phyloP scores from a whole-genome alignment of 2,113 vertebrate species.

The Rhea pennata region DNA sequence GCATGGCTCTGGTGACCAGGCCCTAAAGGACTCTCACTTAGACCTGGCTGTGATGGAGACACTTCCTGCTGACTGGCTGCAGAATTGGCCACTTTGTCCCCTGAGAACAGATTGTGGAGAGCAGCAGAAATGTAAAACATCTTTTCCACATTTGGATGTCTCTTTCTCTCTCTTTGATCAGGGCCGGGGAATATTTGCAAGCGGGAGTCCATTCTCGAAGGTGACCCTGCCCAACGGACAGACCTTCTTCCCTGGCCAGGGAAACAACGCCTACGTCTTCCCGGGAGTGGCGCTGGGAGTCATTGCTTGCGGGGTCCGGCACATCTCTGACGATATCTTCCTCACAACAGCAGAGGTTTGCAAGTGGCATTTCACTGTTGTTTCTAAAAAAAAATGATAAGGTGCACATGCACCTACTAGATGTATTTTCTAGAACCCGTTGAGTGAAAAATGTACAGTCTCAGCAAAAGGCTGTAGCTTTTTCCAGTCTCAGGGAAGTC shows the following conservation, averaged over 20 bases:
- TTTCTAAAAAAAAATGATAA: neutral
- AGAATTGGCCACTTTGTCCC: neutral
- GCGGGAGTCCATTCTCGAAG: slow-evolving; percentile 92
- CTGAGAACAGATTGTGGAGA: neutral
- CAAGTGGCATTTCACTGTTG: neutral
- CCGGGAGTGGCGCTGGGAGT: slow-evolving; percentile 94
- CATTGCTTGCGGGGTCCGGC: slow-evolving; percentile 88
- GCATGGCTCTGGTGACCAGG: neutral
- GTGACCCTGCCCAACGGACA: slow-evolving; percentile 89
- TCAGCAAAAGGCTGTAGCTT: neutral
- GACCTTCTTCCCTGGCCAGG: slow-evolving; percentile 93
- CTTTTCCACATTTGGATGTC: neutral
- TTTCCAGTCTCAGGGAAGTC: neutral
- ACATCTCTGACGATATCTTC: slow-evolving; percentile 94
- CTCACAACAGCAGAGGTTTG: slow-evolving; percentile 93
- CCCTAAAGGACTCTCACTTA: neutral
- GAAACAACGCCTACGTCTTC: slow-evolving; percentile 97
- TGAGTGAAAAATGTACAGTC: neutral
- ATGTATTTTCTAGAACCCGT: neutral
- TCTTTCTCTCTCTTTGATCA: slow-evolving; percentile 67
- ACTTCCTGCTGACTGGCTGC: neutral
- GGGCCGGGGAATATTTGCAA: slow-evolving; percentile 95
- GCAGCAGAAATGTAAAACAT: neutral
- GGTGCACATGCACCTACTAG: neutral
- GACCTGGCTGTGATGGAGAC: neutral